phyloP scores from a whole-genome alignment of 2,113 vertebrate genomes.

The Lipophrys pholis region DNA sequence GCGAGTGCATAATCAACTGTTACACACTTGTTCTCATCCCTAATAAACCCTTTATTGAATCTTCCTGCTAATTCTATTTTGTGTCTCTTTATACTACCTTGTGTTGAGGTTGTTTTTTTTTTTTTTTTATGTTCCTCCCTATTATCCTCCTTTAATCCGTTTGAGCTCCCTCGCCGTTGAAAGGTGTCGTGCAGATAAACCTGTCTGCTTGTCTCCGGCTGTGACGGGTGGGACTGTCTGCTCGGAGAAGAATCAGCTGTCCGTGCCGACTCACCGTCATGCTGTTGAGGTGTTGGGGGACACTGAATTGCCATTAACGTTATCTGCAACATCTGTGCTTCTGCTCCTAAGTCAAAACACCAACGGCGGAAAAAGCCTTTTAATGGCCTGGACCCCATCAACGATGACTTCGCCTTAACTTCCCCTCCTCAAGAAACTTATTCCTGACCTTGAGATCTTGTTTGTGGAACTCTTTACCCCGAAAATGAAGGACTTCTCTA shows the following conservation, averaged over 20 bases:
- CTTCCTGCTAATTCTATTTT: background rate
- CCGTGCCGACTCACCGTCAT: background rate
- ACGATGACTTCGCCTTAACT: no score
- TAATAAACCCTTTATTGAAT: no score
- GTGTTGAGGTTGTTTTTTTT: background rate
- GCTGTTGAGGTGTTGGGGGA: background rate
- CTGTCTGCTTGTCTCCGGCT: background rate
- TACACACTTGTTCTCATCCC: no score
- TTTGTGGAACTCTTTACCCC: background rate
- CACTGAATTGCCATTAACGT: background rate
- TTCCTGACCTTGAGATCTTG: background rate
- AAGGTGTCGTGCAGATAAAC: background rate
- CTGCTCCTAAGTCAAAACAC: background rate
- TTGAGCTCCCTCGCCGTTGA: background rate
- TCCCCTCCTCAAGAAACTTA: background rate
- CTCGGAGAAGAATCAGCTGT: background rate
- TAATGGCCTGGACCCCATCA: background rate
- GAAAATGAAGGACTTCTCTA: background rate
- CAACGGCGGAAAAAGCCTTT: background rate
- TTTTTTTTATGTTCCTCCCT: background rate
- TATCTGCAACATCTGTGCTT: background rate
- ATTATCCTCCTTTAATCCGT: background rate
- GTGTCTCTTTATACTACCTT: background rate
- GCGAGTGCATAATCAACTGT: no score
- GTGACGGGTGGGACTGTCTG: background rate